Evolutionary conservation across 1,140 invertebrate genomes (phyloP).

Genomic region (Tribolium madens): DNA sequence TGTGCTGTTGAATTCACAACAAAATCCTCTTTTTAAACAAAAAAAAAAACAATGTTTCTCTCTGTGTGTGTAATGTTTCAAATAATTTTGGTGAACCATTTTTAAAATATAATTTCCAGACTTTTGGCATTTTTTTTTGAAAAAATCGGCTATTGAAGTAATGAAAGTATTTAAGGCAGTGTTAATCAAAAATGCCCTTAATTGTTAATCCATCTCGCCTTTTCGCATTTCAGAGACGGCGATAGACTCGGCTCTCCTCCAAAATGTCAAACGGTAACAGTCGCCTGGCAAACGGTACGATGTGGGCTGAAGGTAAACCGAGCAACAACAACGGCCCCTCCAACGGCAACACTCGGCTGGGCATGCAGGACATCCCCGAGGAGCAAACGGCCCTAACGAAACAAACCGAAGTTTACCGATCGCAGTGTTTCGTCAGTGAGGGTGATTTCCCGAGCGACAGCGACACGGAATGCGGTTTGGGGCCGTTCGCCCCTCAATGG

Average conservation of each 20-base stretch:
- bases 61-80: no score
- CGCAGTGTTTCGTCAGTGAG: slow-evolving; percentile 50
- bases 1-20: no score
- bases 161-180: no score
- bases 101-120: no score
- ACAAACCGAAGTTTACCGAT: slow-evolving; percentile 43
- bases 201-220: no score
- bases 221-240: slow-evolving; percentile 39
- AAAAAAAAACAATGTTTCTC: no score
- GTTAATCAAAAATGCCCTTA: no score
- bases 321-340: slow-evolving; percentile 55
- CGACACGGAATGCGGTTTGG: slow-evolving; percentile 76
- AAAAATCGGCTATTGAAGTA: no score
- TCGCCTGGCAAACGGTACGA: slow-evolving; percentile 39
- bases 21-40: no score
- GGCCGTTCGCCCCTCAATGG: slow-evolving; percentile 77
- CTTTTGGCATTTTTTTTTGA: no score
- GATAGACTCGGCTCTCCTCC: slow-evolving; percentile 38
- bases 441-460: slow-evolving; percentile 64
- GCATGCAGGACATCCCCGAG: slow-evolving; percentile 53
- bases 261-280: slow-evolving; percentile 35
- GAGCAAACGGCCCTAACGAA: slow-evolving; percentile 57
- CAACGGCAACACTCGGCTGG: slow-evolving; percentile 51
- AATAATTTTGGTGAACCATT: no score
- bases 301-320: slow-evolving; percentile 51